A percentile compares a stretch with the other conserved stretches of the same genome.
These are phyloP conservation scores for Willisornis vidua DNA, from an alignment of 2,113 vertebrate species.

Conservation along the genomic window DNA sequence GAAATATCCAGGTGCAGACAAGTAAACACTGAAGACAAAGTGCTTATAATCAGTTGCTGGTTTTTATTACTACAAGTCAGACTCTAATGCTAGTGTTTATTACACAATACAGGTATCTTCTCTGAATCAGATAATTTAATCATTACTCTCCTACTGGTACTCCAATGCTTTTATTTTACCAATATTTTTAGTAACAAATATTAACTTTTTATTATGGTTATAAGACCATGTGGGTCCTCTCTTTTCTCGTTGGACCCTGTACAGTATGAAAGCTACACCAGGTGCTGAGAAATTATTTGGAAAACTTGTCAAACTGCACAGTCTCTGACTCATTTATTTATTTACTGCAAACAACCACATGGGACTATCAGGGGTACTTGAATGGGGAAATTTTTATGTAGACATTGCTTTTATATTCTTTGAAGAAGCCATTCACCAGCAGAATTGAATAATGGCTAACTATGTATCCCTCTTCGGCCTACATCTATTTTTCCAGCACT, in stretches of 20 bases:
- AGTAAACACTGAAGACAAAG: slow-evolving; percentile 49
- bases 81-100: slow-evolving; percentile 38
- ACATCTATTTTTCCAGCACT: not conserved
- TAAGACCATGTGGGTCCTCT: not conserved
- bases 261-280: not conserved
- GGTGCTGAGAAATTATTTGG: not conserved
- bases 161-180: not conserved
- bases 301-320: not conserved
- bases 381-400: not conserved
- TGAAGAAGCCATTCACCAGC: not conserved
- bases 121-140: slow-evolving; percentile 47
- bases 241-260: not conserved
- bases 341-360: not conserved
- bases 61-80: slow-evolving; percentile 26
- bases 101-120: slow-evolving; percentile 15
- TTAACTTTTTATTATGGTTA: not conserved
- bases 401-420: not conserved
- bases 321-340: not conserved
- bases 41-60: slow-evolving; percentile 41
- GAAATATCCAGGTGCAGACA: slow-evolving; percentile 60
- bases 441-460: not conserved
- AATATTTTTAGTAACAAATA: slow-evolving; percentile 17
- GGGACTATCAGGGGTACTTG: not conserved
- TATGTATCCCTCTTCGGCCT: not conserved
- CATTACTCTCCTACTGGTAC: slow-evolving; percentile 13